A percentile compares a stretch with the other conserved stretches of the same genome.
phyloP scores from a whole-genome alignment of 2,113 vertebrate species.

The Herpetotheres cachinnans region DNA sequence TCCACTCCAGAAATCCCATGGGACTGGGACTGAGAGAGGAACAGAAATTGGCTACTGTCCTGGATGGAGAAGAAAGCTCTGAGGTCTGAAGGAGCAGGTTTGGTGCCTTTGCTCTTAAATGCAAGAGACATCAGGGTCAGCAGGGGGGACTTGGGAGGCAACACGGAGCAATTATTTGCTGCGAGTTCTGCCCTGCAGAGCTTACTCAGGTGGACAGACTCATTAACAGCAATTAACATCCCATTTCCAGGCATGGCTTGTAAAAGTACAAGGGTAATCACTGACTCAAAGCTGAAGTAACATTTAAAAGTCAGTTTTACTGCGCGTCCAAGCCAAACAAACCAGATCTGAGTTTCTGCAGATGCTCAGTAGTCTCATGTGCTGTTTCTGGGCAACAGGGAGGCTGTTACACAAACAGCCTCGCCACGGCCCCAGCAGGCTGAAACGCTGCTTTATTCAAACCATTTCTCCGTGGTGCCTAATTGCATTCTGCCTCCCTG shows the following conservation, averaged over 20 bases:
- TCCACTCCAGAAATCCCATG: neutral
- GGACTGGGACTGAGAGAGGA: neutral
- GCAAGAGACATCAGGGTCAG: neutral
- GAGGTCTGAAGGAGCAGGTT: neutral
- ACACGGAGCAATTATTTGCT: neutral
- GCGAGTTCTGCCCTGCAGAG: neutral
- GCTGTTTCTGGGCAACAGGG: slow-evolving; percentile 34
- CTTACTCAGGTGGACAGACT: slow-evolving; percentile 21
- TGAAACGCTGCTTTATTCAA: neutral
- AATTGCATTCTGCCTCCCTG: neutral
- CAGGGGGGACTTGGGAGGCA: neutral
- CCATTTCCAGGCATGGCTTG: slow-evolving; percentile 31
- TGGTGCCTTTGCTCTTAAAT: neutral
- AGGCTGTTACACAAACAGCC: neutral
- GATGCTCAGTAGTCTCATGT: neutral
- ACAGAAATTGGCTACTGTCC: neutral
- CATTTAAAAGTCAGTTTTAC: slow-evolving; percentile 27
- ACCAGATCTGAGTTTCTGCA: slow-evolving; percentile 3
- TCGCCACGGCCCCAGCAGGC: neutral
- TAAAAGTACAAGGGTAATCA: slow-evolving; percentile 3
- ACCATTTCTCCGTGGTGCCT: neutral
- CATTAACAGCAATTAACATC: slow-evolving; percentile 55
- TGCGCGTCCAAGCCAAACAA: slow-evolving; percentile 17
- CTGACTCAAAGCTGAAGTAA: slow-evolving; percentile 17
- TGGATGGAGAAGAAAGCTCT: neutral